A percentile compares a stretch with the other conserved stretches of the same genome.
Evolutionary conservation across 2,113 vertebrate genomes (phyloP).

Genomic region (Pitta sordida): DNA sequence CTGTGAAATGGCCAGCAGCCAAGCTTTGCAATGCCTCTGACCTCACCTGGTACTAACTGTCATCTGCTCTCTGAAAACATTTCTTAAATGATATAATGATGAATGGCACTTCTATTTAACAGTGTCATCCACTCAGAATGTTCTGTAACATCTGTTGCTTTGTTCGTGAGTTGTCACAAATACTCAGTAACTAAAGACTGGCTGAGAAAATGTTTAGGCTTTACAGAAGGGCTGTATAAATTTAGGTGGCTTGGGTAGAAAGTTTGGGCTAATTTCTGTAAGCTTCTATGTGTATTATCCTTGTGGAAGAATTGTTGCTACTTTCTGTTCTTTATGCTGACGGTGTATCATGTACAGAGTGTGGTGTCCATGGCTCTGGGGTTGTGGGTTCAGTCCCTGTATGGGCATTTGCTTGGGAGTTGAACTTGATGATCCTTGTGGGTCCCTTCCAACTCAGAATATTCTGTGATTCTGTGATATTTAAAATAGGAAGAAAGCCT

Average conservation of each 20-base stretch:
- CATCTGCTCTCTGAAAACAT: not conserved
- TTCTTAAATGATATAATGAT: not conserved
- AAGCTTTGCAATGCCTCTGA: not conserved
- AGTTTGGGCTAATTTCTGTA: not conserved
- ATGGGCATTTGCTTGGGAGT: too few relatives aligned
- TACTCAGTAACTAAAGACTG: not conserved
- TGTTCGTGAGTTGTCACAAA: not conserved
- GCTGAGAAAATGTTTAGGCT: not conserved
- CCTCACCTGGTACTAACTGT: conserved; percentile 18
- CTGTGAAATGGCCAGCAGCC: not conserved
- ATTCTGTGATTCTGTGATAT: too few relatives aligned
- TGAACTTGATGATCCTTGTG: too few relatives aligned
- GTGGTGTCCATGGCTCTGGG: too few relatives aligned
- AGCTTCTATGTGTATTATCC: not conserved
- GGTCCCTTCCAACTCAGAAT: too few relatives aligned
- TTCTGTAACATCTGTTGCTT: not conserved
- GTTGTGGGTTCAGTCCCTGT: too few relatives aligned
- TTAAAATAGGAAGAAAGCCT: rapidly evolving
- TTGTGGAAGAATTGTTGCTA: not conserved
- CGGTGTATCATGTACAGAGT: rapidly evolving
- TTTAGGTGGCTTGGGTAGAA: not conserved
- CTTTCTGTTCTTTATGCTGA: not conserved
- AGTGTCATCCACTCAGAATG: not conserved
- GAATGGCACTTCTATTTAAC: conserved; percentile 8
- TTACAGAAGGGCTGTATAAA: not conserved